These are phyloP conservation scores for Habrosyne pyritoides DNA, from an alignment of 2,888 invertebrate species.

Conservation along the genomic window DNA sequence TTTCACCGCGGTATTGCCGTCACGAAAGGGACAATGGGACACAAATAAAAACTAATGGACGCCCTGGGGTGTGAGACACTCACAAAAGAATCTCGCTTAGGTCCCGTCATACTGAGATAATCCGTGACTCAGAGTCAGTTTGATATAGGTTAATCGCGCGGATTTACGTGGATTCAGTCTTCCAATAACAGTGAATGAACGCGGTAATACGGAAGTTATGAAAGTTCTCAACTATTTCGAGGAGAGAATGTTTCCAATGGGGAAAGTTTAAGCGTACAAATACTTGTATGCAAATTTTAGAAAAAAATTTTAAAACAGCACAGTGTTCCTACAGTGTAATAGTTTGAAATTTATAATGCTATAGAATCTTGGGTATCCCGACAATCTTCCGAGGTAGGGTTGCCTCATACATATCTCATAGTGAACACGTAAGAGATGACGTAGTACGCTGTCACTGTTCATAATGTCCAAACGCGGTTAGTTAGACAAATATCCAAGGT, in stretches of 20 bases:
- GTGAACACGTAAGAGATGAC: slow-evolving; percentile 44
- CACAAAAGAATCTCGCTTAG: slow-evolving; percentile 56
- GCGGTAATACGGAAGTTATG: slow-evolving; percentile 49
- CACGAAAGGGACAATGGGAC: slow-evolving; percentile 60
- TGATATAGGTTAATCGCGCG: slow-evolving; percentile 64
- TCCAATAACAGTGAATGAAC: slow-evolving; percentile 60
- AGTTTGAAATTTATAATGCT: too few species aligned
- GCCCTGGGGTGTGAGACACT: slow-evolving; percentile 39
- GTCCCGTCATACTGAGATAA: slow-evolving; percentile 58
- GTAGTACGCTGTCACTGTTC: slow-evolving; percentile 49
- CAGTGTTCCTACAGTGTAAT: too few species aligned
- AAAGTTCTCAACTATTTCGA: slow-evolving; percentile 44
- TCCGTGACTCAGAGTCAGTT: slow-evolving; percentile 40
- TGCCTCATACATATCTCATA: slow-evolving; percentile 37
- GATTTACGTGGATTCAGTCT: slow-evolving; percentile 60
- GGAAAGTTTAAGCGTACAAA: too few species aligned
- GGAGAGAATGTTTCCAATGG: slow-evolving; percentile 12
- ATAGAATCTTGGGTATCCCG: background rate
- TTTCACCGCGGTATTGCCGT: slow-evolving; percentile 45
- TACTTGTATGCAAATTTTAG: too few species aligned
- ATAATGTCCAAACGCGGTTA: slow-evolving; percentile 49
- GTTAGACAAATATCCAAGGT: slow-evolving; percentile 49
- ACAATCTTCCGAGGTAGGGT: background rate
- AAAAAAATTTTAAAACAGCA: too few species aligned
- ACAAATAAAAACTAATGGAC: slow-evolving; percentile 73